Evolutionary conservation across 2,113 vertebrate genomes (phyloP).

Genomic region (Pontoporia blainvillei): DNA sequence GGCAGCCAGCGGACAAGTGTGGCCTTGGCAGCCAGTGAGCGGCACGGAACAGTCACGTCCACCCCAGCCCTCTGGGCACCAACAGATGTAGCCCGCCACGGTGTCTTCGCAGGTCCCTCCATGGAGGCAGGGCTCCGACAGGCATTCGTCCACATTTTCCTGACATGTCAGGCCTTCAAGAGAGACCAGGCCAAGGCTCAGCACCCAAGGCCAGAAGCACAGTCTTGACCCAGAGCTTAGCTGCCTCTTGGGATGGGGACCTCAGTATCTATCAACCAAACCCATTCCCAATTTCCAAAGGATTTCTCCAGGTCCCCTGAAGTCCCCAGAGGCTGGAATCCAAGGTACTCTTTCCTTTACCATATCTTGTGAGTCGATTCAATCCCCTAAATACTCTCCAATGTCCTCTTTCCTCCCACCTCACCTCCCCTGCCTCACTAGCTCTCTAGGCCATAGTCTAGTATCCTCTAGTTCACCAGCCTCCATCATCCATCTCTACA

Average conservation of each 20-base stretch:
- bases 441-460: background rate
- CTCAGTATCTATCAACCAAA: background rate
- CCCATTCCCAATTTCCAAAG: background rate
- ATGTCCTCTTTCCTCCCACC: too few relatives aligned
- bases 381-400: background rate
- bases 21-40: slow-evolving; percentile 86
- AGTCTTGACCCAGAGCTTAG: background rate
- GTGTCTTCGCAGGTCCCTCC: slow-evolving; percentile 88
- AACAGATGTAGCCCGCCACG: slow-evolving; percentile 87
- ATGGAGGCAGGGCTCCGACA: slow-evolving; percentile 89
- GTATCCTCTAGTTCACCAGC: background rate
- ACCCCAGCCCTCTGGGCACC: slow-evolving; percentile 88
- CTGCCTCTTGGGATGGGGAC: background rate
- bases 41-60: slow-evolving; percentile 88
- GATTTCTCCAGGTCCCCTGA: background rate
- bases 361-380: background rate
- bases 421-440: background rate
- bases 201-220: background rate
- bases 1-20: slow-evolving; percentile 86
- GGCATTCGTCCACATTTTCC: slow-evolving; percentile 91
- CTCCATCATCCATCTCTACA: background rate
- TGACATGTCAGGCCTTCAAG: slow-evolving; percentile 87
- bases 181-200: slow-evolving; percentile 65
- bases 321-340: background rate
- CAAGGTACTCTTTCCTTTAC: background rate